Conservation (phyloP, 2,888 invertebrate species). For the Dasysyrphus albostriatus region DNA sequence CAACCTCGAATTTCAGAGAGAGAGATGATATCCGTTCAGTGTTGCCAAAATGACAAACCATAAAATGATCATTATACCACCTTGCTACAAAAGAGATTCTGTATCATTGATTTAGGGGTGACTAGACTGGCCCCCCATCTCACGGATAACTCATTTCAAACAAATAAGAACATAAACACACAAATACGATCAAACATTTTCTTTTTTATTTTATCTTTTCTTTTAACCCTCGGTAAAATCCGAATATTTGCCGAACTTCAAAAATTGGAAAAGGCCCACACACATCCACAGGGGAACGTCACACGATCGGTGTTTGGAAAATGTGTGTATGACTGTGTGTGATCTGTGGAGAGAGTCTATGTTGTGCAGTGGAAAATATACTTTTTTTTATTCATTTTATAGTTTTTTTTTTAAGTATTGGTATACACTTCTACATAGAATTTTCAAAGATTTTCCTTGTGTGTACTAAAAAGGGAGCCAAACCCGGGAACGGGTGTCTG, state of each 20-base stretch:
- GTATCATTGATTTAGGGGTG: constrained; percentile 78
- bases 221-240: constrained; percentile 43
- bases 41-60: constrained; percentile 71
- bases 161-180: constrained; percentile 44
- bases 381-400: constrained; percentile 35
- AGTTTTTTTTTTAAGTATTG: constrained; percentile 33
- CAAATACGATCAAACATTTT: not conserved
- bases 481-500: constrained; percentile 80
- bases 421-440: constrained; percentile 54
- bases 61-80: constrained; percentile 76
- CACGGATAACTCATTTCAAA: constrained; percentile 74
- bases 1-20: constrained; percentile 62
- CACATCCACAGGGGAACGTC: not conserved
- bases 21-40: constrained; percentile 69
- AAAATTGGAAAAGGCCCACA: constrained; percentile 44
- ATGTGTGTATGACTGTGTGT: constrained; percentile 24
- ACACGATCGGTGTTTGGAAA: constrained; percentile 52
- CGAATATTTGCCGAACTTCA: constrained; percentile 51
- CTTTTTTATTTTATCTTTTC: constrained; percentile 17
- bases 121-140: constrained; percentile 77
- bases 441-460: constrained; percentile 71
- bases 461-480: constrained; percentile 82
- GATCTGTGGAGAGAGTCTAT: constrained; percentile 50
- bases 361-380: constrained; percentile 52
- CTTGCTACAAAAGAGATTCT: constrained; percentile 69